Evolutionary conservation across 1,140 invertebrate species (phyloP).

Genomic region (Sminthurinus signatus): DNA sequence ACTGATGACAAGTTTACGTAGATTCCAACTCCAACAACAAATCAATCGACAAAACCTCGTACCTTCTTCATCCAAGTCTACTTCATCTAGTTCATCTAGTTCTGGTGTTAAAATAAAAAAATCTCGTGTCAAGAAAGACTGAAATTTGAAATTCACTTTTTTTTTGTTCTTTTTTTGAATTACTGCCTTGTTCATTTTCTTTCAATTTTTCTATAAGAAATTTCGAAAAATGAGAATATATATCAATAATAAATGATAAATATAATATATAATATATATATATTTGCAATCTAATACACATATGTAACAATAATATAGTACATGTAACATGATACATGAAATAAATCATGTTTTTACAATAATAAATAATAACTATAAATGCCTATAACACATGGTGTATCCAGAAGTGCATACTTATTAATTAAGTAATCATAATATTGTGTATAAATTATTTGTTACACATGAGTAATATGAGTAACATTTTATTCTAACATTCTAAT

Average conservation of each 20-base stretch:
- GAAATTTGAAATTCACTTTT: neutral
- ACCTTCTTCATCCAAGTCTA: neutral
- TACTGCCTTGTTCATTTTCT: neutral
- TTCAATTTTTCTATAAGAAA: neutral
- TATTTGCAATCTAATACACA: neutral
- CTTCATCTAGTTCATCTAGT: neutral
- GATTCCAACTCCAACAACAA: slow-evolving; percentile 58
- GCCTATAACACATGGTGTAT: no score
- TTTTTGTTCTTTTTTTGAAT: neutral
- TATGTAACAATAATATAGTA: neutral
- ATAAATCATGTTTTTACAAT: no score
- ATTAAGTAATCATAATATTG: no score
- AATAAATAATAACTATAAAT: no score
- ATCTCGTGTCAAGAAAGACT: neutral
- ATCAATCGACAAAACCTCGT: neutral
- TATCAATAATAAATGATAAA: neutral
- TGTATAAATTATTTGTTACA: no score
- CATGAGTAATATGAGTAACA: no score
- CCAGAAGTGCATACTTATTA: no score
- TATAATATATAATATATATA: neutral
- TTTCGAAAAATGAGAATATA: neutral
- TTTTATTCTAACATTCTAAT: no score
- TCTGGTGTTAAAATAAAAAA: neutral
- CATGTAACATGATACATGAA: no score
- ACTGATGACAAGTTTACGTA: slow-evolving; percentile 71